Percentiles rank a stretch among this genome's conserved stretches.
phyloP scores from a whole-genome alignment of 2,113 vertebrate genomes.

The Falco punctatus region DNA sequence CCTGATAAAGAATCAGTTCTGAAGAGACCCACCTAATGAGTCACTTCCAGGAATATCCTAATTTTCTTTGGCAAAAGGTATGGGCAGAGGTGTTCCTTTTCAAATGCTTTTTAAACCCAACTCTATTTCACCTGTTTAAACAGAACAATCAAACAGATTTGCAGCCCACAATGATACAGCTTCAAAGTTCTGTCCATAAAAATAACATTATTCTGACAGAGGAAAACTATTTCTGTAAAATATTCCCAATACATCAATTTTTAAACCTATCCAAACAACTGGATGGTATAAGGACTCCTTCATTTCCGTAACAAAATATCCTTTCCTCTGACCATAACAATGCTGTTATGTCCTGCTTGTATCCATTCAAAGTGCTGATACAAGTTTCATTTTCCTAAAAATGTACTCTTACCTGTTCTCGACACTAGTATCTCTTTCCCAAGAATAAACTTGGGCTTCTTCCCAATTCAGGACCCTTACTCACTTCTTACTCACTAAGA shows the following conservation, averaged over 20 bases:
- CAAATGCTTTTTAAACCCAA: neutral
- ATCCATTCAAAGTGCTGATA: neutral
- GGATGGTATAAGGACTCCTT: neutral
- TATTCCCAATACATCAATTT: neutral
- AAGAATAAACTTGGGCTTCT: neutral
- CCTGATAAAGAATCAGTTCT: constrained; percentile 28
- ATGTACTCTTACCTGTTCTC: neutral
- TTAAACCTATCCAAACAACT: neutral
- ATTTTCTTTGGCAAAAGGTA: neutral
- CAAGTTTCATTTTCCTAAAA: neutral
- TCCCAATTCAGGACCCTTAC: neutral
- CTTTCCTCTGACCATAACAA: neutral
- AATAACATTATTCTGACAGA: neutral
- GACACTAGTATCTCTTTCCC: neutral
- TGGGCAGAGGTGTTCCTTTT: neutral
- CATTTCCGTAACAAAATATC: neutral
- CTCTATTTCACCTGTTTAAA: neutral
- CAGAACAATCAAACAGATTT: neutral
- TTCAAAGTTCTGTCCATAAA: neutral
- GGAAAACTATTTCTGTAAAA: neutral
- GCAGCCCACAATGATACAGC: neutral
- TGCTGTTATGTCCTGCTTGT: neutral
- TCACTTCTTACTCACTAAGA: neutral
- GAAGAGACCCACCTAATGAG: constrained; percentile 31
- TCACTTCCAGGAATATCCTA: constrained; percentile 27